Evolutionary conservation across 1,140 invertebrate genomes (phyloP).

Genomic region (Heliconius eleuchia): DNA sequence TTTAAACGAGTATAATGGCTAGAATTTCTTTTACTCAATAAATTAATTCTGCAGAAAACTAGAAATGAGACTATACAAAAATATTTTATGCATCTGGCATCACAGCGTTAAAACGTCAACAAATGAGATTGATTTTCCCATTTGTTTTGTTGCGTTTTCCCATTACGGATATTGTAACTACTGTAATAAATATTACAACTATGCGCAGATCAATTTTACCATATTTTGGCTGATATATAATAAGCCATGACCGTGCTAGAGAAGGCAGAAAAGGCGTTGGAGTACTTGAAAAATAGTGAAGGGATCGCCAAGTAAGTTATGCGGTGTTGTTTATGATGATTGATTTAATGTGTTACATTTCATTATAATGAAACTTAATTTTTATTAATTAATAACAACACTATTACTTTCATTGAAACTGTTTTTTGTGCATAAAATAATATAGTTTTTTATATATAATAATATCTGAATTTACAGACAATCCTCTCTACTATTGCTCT

Average conservation of each 20-base stretch:
- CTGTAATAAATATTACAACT: slow-evolving; percentile 16
- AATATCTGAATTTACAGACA: too few species aligned
- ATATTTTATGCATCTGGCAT: slow-evolving; percentile 6
- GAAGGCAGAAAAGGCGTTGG: slow-evolving; percentile 78
- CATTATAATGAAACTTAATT: not conserved
- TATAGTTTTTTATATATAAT: too few species aligned
- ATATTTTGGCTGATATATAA: slow-evolving; percentile 20
- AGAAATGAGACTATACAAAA: not conserved
- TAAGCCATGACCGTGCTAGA: slow-evolving; percentile 74
- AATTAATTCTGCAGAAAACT: not conserved
- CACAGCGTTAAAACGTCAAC: slow-evolving; percentile 26
- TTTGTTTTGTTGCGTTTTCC: slow-evolving; percentile 38
- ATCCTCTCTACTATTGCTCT: too few species aligned
- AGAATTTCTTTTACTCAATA: too few species aligned
- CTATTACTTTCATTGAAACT: not conserved
- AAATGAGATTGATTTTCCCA: slow-evolving; percentile 33
- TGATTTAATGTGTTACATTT: not conserved
- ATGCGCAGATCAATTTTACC: slow-evolving; percentile 14
- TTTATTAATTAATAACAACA: not conserved
- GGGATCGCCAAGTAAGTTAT: slow-evolving; percentile 68
- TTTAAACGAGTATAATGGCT: too few species aligned
- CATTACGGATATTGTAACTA: slow-evolving; percentile 22
- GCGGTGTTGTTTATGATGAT: slow-evolving; percentile 18
- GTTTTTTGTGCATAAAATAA: not conserved
- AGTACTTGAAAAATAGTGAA: slow-evolving; percentile 72